Conservation (phyloP, 2,113 vertebrate species). For the Motacilla tschutschensis region DNA sequence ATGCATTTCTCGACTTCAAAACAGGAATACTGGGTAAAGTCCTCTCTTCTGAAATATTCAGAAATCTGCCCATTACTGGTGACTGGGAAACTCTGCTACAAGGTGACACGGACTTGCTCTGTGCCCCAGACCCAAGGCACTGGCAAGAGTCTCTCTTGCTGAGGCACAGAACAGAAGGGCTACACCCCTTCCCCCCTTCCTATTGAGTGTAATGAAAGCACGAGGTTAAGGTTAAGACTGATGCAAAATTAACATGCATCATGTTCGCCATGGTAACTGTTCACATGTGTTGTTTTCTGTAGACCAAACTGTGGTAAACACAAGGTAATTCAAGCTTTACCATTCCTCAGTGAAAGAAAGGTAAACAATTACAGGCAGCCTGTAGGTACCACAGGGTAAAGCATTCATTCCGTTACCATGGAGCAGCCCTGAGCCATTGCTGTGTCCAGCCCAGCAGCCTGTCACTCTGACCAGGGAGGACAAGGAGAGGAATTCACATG, state of each 20-base stretch:
- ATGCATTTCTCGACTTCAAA: background rate
- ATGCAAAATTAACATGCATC: background rate
- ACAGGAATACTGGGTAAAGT: background rate
- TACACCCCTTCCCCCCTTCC: background rate
- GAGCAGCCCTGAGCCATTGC: background rate
- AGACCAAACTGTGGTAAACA: background rate
- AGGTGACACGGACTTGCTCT: background rate
- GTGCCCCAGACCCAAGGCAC: background rate
- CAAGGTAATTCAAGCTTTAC: background rate
- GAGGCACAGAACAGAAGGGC: background rate
- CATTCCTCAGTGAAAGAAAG: background rate
- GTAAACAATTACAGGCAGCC: background rate
- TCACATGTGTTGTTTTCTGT: background rate
- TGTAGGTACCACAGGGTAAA: background rate
- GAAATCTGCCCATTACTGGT: background rate
- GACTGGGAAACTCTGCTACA: background rate
- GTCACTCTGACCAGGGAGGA: background rate
- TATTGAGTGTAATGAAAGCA: fast-evolving
- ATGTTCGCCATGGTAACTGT: background rate
- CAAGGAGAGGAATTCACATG: background rate
- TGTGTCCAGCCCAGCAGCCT: background rate
- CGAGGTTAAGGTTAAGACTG: background rate
- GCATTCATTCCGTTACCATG: background rate
- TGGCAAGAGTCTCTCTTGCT: background rate
- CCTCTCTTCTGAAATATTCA: background rate